phyloP scores from a whole-genome alignment of 2,797 vertebrate genomes.

The Pelodytes ibericus region DNA sequence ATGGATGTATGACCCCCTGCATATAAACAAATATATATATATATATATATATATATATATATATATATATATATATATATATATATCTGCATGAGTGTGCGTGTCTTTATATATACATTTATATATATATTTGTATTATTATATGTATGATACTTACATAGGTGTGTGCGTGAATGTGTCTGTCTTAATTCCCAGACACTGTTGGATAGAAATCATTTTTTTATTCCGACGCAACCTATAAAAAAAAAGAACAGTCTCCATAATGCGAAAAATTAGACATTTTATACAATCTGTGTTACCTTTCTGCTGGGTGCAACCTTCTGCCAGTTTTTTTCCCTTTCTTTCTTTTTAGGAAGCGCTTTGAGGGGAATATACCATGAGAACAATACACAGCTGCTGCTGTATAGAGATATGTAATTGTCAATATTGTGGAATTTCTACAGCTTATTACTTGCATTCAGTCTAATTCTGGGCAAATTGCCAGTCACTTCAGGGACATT shows the following conservation, averaged over 20 bases:
- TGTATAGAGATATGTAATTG: constrained; percentile 87
- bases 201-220: too few relatives aligned
- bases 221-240: background rate
- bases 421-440: constrained; percentile 87
- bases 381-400: constrained; percentile 86
- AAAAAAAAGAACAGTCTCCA: constrained; percentile 65
- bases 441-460: constrained; percentile 88
- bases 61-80: too few relatives aligned
- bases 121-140: too few relatives aligned
- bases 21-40: too few relatives aligned
- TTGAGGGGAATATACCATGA: constrained; percentile 82
- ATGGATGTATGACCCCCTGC: too few relatives aligned
- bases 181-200: background rate
- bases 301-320: constrained; percentile 79
- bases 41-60: too few relatives aligned
- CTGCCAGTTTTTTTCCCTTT: constrained; percentile 71
- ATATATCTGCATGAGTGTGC: too few relatives aligned
- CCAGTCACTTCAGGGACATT: constrained; percentile 86
- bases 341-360: constrained; percentile 78
- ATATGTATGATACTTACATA: too few relatives aligned
- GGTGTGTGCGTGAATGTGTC: too few relatives aligned
- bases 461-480: constrained; percentile 89
- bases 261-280: constrained; percentile 77
- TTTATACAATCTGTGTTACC: constrained; percentile 79
- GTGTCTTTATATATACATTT: too few relatives aligned